Percentiles rank a stretch among this genome's conserved stretches.
These are phyloP conservation scores for Nannobrachium achirus DNA, from an alignment of 2,113 vertebrate species.

Conservation along the genomic window DNA sequence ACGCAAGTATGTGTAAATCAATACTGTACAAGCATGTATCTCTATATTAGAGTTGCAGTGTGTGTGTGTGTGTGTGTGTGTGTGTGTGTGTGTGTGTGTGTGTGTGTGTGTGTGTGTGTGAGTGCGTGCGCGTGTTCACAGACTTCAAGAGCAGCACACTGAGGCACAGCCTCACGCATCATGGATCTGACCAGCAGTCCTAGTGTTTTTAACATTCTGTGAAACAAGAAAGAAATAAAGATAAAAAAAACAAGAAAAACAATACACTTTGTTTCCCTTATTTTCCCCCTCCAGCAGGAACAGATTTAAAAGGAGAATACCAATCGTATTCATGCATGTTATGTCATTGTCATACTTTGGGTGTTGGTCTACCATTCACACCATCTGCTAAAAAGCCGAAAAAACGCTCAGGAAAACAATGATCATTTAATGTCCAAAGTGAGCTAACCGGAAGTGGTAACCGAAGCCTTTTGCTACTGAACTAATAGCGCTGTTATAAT, in stretches of 20 bases:
- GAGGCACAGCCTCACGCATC: conserved; percentile 74
- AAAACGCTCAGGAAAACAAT: neutral
- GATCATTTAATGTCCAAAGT: neutral
- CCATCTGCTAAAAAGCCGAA: conserved; percentile 12
- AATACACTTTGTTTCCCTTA: conserved; percentile 44
- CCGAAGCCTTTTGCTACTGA: conserved; percentile 15
- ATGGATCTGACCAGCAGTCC: conserved; percentile 82
- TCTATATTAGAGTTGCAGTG: neutral
- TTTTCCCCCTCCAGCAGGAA: conserved; percentile 13
- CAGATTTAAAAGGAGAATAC: conserved; percentile 65
- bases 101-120: conserved; percentile 41
- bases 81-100: conserved; percentile 13
- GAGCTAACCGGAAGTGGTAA: conserved; percentile 14
- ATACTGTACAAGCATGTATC: neutral
- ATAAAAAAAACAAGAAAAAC: conserved; percentile 15
- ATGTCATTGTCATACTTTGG: conserved; percentile 37
- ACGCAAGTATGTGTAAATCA: neutral
- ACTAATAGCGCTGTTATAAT: conserved; percentile 20
- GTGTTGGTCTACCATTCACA: conserved; percentile 24
- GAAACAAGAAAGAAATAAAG: no score
- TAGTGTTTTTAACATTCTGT: conserved; percentile 53
- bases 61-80: neutral
- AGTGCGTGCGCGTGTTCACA: conserved; percentile 36
- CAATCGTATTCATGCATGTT: conserved; percentile 37
- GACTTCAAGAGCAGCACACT: conserved; percentile 61